Evolutionary conservation across 2,113 vertebrate species (phyloP), one percentile per base, ranked within the genome.

Genomic region (Butastur rufipennis): DNA sequence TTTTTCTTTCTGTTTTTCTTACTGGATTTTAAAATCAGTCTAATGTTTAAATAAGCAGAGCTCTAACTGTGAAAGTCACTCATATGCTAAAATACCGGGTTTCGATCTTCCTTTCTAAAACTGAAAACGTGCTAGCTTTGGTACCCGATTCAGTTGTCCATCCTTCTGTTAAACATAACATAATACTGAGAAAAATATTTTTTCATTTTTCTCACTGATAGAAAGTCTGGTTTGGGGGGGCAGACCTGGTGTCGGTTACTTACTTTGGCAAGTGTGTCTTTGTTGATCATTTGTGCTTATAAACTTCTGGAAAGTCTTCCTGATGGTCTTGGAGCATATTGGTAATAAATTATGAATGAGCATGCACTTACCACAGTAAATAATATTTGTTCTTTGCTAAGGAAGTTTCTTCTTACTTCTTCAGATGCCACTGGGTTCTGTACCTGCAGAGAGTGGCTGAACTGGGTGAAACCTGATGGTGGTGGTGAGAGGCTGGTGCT

Each of bases 291-390:
- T 88, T 43, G 21, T 61, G 38, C 36, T 73, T 72, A 65, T 45
- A 53, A 66, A 36, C 32, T 70, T 53, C 31, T 62, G 27, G 47
- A 34, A 79, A 71, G 68, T n/a, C 26, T 59, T 88, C 47, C 14
- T 47, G 22, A 13, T 72, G 23, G 10, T 74, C 26, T 91, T 91
- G 26, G 31, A 82, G 62, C 10, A 2, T 53, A 55, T 70, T 45
- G 72, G 38, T 77, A 77, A 17, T 13, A n/a, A 77, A 75, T 40
- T 14, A 32, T 18, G 18, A 83, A 47, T 18, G 7, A 52, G 15
- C 26, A 22, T 2, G 0, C 0, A 1, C 31, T 75, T 92, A n/a
- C 0, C 7, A n/a, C 20, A 42, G 63, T 31, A 91, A 86, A 61
- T 79, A 53, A n/a, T 62, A 13, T 22, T 92, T 80, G 16, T 43